Base-by-base conservation (phyloP, 2,888 invertebrate species). In the Sarcophaga caerulescens region DNA sequence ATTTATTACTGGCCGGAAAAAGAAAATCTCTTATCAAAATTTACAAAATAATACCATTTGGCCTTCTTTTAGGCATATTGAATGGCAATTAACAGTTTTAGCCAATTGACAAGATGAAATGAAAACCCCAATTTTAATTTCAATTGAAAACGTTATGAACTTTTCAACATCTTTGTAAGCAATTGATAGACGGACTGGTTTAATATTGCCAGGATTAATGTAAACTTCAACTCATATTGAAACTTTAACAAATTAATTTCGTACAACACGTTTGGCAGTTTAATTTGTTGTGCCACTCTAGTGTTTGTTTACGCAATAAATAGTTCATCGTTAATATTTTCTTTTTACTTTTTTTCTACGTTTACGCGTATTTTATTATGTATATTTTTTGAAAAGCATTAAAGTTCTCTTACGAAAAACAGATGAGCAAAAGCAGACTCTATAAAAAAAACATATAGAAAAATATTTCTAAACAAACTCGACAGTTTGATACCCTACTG, bases 261-360 rank as follows among this genome's bases (percentile, higher is more conserved):
- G 5, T 52, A 19, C 45, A 82, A 70, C 65, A 63, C 59, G 70
- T 45, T 25, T 82, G 76, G 66, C 77, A 82, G 71, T 47, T 65
- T 60, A 82, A 77, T 82, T 77, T 82, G 82, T 82, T 70, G 70
- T 69, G 47, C 63, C 59, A 59, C 52, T 82, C 76, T 65, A 35
- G 70, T 60, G 4, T 65, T 76, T 76, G 23, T 59, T 76, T 76
- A 14, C 17, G 17, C 66, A 66, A 60, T 82, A 62, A 77, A 60
- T 71, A 65, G 70, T 77, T 70, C 5, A 57, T 71, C 71, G 70
- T 71, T 77, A 76, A 82, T 82, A 60, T 70, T 71, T 71, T 59
- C 71, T 68, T 73, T 63, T 66, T 59, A 21, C 8, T 45, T 35
- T 45, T 62, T n/a, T 52, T 59, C 52, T 47, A 0, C 1, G 10